Base-by-base conservation (phyloP, 2,113 vertebrate species). In the Myrmecobius fasciatus region DNA sequence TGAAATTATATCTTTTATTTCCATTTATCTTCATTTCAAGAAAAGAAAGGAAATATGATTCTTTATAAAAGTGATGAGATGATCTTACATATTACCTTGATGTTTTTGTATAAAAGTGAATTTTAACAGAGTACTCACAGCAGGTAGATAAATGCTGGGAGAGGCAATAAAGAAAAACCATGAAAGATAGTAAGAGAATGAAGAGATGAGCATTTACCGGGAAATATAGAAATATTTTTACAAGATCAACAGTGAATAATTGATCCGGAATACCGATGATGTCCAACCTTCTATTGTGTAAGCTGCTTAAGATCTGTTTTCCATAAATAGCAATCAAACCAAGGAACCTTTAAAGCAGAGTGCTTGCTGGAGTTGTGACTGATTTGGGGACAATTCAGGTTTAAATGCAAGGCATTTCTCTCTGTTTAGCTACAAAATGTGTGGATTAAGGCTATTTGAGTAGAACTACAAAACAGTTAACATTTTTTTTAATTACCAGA, bases 231-330 rank as follows among this genome's bases (percentile, higher is more conserved):
- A 96, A 95, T 96, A 95, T 95, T 96, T 97, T 96, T 96, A 96
- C 75, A 97, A 96, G 96, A 91, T 95, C 96, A 96, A 92, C 95
- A 97, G 97, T 97, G 95, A 97, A 94, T 96, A 97, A 97, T 97
- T 98, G 96, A 96, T 97, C 97, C 97, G 97, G 96, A 97, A 97
- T 97, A 97, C 96, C 97, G 97, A 97, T 97, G 96, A 98, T 93
- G 90, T 93, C 97, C 96, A 97, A 97, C 96, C 95, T 97, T 97
- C 95, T 97, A 96, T 97, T 97, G 97, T 95, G 96, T 97, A 97
- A 97, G 97, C 96, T 96, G 95, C 95, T 97, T 96, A 92, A 97
- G 92, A 97, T 96, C 96, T 96, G 95, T 90, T 94, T 91, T 67
- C 12, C 31, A 92, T 75, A 89, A 96, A 92, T 97, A 92, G 91